Percentiles rank a stretch among this genome's conserved stretches.
Conservation (phyloP, 2,888 invertebrate genomes). For the Platycnemis pennipes region DNA sequence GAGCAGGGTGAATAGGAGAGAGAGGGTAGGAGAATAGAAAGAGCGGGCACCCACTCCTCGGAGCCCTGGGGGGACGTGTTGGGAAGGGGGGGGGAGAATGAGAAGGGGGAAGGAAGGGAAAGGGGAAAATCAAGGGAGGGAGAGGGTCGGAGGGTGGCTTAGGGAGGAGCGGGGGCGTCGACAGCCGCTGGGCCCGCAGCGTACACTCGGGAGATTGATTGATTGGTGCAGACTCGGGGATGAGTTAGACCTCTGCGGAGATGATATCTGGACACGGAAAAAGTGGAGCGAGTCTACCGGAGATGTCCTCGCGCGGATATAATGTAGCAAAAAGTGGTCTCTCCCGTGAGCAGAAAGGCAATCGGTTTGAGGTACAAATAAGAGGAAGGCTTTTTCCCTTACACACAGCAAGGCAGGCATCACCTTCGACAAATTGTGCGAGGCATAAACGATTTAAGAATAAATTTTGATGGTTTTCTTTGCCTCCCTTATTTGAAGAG, state of each 20-base stretch:
- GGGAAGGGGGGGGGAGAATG: background rate
- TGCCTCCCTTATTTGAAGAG: no score
- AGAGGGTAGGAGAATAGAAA: background rate
- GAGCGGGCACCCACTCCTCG: background rate
- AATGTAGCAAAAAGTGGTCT: background rate
- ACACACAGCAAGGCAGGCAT: no score
- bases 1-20: slow-evolving; percentile 21
- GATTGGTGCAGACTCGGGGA: slow-evolving; percentile 6
- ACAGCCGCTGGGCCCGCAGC: background rate
- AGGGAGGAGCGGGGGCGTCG: background rate
- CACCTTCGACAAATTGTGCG: no score
- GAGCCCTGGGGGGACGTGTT: background rate
- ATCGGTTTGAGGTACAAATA: background rate
- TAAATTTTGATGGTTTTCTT: no score
- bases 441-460: no score
- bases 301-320: background rate
- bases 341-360: background rate
- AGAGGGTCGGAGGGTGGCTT: background rate
- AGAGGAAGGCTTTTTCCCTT: no score
- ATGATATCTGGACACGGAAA: background rate
- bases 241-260: background rate
- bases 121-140: background rate
- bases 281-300: background rate
- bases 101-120: background rate
- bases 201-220: slow-evolving; percentile 1